phyloP scores from a whole-genome alignment of 2,888 invertebrate species.

The Hemicrepidius hirtus region DNA sequence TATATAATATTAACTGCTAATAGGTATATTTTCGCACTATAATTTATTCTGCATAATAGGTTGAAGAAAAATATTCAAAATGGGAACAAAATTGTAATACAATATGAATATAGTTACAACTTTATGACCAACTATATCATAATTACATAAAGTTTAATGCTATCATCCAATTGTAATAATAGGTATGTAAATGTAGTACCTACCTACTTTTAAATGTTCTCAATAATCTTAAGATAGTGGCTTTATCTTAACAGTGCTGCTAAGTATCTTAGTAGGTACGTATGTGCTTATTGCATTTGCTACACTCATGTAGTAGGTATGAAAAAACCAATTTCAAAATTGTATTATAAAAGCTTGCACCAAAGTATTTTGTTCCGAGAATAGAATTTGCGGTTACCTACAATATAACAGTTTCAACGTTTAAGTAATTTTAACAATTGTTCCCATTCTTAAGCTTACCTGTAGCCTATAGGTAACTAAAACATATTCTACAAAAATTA shows the following conservation, averaged over 20 bases:
- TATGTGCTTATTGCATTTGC: neutral
- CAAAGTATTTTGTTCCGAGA: constrained; percentile 27
- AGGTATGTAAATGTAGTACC: too few relatives aligned
- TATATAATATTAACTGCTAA: constrained; percentile 59
- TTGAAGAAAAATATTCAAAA: constrained; percentile 53
- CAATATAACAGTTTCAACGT: constrained; percentile 24
- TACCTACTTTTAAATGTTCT: too few relatives aligned
- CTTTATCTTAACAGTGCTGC: neutral
- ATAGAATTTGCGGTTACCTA: constrained; percentile 17
- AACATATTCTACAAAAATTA: constrained; percentile 50
- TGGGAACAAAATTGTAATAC: constrained; percentile 53
- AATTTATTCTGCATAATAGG: constrained; percentile 54
- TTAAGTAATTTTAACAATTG: constrained; percentile 45
- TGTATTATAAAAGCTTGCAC: neutral
- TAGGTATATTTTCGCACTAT: constrained; percentile 53
- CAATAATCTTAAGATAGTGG: too few relatives aligned
- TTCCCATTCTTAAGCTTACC: constrained; percentile 48
- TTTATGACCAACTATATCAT: constrained; percentile 31
- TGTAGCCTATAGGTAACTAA: constrained; percentile 43
- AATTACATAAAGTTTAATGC: constrained; percentile 1
- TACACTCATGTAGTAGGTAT: neutral
- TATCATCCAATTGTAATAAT: neutral
- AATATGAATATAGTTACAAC: constrained; percentile 21
- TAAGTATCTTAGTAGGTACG: neutral
- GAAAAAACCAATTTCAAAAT: neutral